Conservation (phyloP, 1,140 invertebrate genomes). For the Chlorops oryzae region DNA sequence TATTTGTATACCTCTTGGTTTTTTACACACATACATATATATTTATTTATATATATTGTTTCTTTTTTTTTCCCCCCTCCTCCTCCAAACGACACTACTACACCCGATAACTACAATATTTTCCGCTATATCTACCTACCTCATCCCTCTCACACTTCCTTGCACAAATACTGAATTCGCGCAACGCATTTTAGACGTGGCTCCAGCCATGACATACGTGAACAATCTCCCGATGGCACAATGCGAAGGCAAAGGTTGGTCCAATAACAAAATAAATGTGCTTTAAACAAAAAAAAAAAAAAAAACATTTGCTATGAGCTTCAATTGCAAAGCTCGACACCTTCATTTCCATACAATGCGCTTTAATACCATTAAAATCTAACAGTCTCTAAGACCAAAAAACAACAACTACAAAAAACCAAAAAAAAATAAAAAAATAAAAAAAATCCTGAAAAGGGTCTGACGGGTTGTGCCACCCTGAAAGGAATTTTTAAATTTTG, state of each 20-base stretch:
- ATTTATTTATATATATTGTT: too few relatives aligned
- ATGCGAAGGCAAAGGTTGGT: slow-evolving; percentile 61
- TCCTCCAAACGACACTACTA: slow-evolving; percentile 15
- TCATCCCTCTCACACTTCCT: not conserved
- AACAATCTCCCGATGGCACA: slow-evolving; percentile 59
- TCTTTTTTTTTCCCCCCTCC: slow-evolving; percentile 8
- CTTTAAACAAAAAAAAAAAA: slow-evolving; percentile 17
- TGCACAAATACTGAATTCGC: not conserved
- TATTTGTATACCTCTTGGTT: too few relatives aligned
- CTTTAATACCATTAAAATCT: not conserved
- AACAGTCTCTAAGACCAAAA: not conserved
- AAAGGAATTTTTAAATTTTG: too few relatives aligned
- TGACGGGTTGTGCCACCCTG: too few relatives aligned
- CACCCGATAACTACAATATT: slow-evolving; percentile 16
- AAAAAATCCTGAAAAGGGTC: too few relatives aligned
- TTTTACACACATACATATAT: too few relatives aligned
- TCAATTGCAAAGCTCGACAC: not conserved
- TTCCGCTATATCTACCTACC: slow-evolving; percentile 1
- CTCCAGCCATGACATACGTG: slow-evolving; percentile 62
- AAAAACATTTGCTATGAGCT: not conserved
- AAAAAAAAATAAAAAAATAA: too few relatives aligned
- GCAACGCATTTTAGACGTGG: slow-evolving; percentile 56
- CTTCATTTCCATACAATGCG: too few relatives aligned
- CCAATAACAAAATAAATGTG: too few relatives aligned
- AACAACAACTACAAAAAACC: not conserved